Evolutionary conservation across 1,140 invertebrate species (phyloP).

Genomic region (Polyergus mexicanus): DNA sequence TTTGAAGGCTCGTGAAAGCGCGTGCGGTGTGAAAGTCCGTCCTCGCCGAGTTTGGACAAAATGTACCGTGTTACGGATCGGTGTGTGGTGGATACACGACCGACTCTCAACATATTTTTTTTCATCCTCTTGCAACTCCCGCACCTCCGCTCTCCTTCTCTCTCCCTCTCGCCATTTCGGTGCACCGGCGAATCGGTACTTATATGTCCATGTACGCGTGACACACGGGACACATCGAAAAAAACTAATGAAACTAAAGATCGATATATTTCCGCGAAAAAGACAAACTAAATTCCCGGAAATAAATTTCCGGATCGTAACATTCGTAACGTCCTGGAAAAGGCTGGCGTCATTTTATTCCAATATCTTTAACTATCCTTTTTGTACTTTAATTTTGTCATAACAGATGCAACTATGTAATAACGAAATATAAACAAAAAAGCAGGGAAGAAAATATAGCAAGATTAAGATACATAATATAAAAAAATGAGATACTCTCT

Average conservation of each 20-base stretch:
- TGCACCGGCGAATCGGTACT: conserved; percentile 63
- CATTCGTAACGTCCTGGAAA: neutral
- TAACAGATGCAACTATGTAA: neutral
- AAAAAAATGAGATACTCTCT: too few species aligned
- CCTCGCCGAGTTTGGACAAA: conserved; percentile 74
- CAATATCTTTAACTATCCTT: neutral
- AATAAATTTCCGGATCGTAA: conserved; percentile 7
- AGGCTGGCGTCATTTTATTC: neutral
- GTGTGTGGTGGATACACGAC: neutral
- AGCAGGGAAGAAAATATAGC: too few species aligned
- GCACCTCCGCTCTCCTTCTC: conserved; percentile 23
- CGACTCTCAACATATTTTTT: conserved; percentile 52
- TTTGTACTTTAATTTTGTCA: neutral
- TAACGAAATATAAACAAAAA: too few species aligned
- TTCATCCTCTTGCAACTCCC: neutral
- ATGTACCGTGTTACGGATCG: conserved; percentile 27
- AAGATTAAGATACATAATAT: neutral
- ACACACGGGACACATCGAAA: conserved; percentile 42
- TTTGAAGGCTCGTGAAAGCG: conserved; percentile 50
- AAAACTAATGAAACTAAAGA: conserved; percentile 23
- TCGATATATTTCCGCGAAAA: conserved; percentile 22
- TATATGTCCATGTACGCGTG: conserved; percentile 73
- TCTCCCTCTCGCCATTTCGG: conserved; percentile 52
- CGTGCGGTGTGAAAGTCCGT: conserved; percentile 70
- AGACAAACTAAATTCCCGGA: conserved; percentile 18